These are phyloP conservation scores for Colius striatus DNA, from an alignment of 2,113 vertebrate genomes.

Conservation along the genomic window DNA sequence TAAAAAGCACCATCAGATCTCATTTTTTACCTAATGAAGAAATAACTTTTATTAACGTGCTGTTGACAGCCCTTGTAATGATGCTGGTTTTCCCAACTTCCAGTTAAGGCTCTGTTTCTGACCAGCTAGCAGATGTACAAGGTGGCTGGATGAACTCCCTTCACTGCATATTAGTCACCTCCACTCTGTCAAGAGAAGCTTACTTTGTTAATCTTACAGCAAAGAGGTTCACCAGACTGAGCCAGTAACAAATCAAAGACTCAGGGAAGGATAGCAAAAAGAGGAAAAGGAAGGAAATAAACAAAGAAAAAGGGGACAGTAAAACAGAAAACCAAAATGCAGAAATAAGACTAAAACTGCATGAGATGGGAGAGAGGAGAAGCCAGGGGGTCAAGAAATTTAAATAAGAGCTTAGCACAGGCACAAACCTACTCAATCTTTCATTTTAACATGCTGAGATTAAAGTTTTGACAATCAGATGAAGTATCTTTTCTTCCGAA, in stretches of 20 bases:
- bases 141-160: not conserved
- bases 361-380: not conserved
- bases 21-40: slow-evolving; percentile 63
- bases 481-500: slow-evolving; percentile 10
- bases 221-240: not conserved
- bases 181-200: not conserved
- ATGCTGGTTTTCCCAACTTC: slow-evolving; percentile 29
- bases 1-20: slow-evolving; percentile 52
- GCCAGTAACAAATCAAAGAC: not conserved
- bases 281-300: not conserved
- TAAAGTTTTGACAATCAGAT: not conserved
- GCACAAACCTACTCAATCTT: not conserved
- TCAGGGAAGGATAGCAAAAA: not conserved
- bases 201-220: not conserved
- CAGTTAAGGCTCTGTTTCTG: slow-evolving; percentile 67
- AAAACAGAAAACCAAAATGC: not conserved
- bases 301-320: not conserved
- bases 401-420: not conserved
- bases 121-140: not conserved
- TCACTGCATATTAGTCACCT: not conserved
- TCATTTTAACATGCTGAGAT: not conserved
- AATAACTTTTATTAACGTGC: slow-evolving; percentile 48
- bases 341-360: not conserved
- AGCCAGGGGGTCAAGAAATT: not conserved
- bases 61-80: slow-evolving; percentile 42